Conservation (phyloP, 1,140 invertebrate genomes). For the Adoxophyes honmai region DNA sequence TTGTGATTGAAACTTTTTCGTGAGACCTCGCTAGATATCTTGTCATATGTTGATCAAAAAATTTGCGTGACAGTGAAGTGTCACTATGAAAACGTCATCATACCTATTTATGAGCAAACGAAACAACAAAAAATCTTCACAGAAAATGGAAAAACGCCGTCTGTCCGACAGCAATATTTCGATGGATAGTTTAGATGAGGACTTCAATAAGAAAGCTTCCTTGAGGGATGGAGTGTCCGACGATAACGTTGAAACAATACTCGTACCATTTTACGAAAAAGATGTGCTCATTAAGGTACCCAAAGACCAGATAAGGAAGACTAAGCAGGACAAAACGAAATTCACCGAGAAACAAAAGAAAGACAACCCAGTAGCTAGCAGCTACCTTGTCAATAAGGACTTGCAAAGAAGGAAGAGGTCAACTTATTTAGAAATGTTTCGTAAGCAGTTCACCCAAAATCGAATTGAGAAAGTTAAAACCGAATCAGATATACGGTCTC, state of each 20-base stretch:
- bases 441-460: constrained; percentile 43
- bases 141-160: constrained; percentile 50
- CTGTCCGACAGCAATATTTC: constrained; percentile 50
- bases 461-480: constrained; percentile 21
- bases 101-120: constrained; percentile 42
- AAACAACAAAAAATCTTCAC: constrained; percentile 24
- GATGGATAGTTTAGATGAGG: constrained; percentile 54
- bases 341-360: constrained; percentile 27
- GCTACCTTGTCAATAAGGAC: constrained; percentile 57
- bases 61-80: constrained; percentile 16
- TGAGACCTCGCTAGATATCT: too few species aligned
- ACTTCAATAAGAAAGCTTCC: constrained; percentile 36
- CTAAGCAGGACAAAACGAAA: constrained; percentile 26
- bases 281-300: constrained; percentile 62
- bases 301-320: constrained; percentile 39
- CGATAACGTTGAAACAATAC: constrained; percentile 54
- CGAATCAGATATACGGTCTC: constrained; percentile 49
- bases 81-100: constrained; percentile 33
- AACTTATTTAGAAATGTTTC: constrained; percentile 61
- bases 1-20: too few species aligned
- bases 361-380: constrained; percentile 24
- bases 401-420: constrained; percentile 30
- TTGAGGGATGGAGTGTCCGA: constrained; percentile 29
- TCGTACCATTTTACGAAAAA: constrained; percentile 68
- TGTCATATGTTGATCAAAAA: too few species aligned